phyloP scores from a whole-genome alignment of 2,888 invertebrate species.

The Cephus nigrinus region DNA sequence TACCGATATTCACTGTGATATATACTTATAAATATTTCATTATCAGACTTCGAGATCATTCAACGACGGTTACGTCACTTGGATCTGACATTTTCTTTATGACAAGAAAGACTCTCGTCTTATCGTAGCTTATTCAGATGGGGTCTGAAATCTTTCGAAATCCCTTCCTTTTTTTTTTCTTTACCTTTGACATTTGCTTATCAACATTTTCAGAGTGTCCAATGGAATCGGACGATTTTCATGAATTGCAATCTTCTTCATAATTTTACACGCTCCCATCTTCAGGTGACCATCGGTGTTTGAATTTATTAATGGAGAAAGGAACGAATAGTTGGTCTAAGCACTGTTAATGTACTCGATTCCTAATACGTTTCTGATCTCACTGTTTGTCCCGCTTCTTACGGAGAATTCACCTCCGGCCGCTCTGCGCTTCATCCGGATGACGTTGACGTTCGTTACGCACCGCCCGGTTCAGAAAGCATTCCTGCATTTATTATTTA shows the following conservation, averaged over 20 bases:
- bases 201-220: neutral
- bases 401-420: neutral
- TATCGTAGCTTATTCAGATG: neutral
- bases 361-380: neutral
- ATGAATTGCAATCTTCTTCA: neutral
- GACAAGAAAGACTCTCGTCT: neutral
- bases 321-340: neutral
- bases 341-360: neutral
- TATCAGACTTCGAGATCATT: too few species aligned
- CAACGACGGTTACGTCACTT: too few species aligned
- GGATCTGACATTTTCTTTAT: neutral
- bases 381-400: neutral
- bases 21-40: too few species aligned
- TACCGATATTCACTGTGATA: too few species aligned
- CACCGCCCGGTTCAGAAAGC: neutral
- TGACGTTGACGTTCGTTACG: neutral
- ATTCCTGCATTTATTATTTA: conserved; percentile 1
- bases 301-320: neutral
- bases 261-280: neutral
- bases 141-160: neutral
- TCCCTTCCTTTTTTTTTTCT: neutral
- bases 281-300: neutral
- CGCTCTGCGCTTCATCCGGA: neutral
- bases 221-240: neutral
- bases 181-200: neutral